Base-by-base conservation (phyloP, 2,888 invertebrate genomes). In the Sphaerolaimus hirsutus region DNA sequence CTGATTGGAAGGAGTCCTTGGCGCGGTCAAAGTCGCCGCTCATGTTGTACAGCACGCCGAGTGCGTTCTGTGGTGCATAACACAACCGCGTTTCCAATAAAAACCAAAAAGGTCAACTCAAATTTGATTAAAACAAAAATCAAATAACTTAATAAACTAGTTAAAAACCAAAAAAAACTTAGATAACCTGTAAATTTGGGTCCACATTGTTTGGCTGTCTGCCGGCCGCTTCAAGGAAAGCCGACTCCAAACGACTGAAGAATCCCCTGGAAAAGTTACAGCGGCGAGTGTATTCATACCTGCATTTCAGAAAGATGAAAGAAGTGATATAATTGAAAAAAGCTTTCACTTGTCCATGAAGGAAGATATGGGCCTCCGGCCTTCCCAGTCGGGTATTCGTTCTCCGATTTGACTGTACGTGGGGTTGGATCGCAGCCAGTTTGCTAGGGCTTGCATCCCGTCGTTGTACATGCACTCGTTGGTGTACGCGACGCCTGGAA, bases 11-110 rank as follows among this genome's bases (percentile, higher is more conserved):
- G 66, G 91, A 97, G 67, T 97, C 93, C 1, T 81, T 81, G 17
- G 97, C 97, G 68, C 89, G 86, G 55, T 84, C 80, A 66, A 80
- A 89, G 62, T 97, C 89, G 23, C 79, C 79, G 37, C 81, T 81
- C 37, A 93, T 73, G 67, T 91, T 91, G 60, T 89, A 91, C 35
- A 97, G 72, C 19, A 97, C 84, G 1, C 69, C 69, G 19, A 97
- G 70, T 43, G 84, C 87, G 51, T 62, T 62, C 49, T 62, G 59
- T n/a, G n/a, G n/a, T n/a, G n/a, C n/a, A n/a, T n/a, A n/a, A n/a
- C n/a, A n/a, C n/a, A 61, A 52, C 35, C 53, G 19, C 21, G 5
- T 21, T 10, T 7, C n/a, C n/a, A n/a, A n/a, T n/a, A n/a, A n/a
- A n/a, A n/a, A n/a, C n/a, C n/a, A n/a, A n/a, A n/a, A n/a, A n/a